Evolutionary conservation across 2,797 vertebrate genomes (phyloP).

Genomic region (Rhadinocentrus ornatus): DNA sequence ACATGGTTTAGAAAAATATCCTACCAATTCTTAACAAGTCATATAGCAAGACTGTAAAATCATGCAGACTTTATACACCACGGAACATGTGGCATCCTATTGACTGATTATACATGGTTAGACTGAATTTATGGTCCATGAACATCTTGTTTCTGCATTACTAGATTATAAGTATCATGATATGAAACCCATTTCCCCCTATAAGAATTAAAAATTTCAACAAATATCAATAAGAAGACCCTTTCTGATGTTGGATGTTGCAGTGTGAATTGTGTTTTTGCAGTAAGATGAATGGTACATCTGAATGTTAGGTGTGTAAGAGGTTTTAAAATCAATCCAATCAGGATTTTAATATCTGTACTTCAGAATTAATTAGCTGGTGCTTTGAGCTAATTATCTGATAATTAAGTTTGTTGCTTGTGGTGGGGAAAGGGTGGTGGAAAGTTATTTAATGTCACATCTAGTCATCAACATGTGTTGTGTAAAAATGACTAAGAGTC

Average conservation of each 20-base stretch:
- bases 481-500: too few species aligned
- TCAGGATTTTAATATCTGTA: neutral
- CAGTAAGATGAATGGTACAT: neutral
- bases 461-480: too few species aligned
- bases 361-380: neutral
- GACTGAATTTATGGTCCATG: neutral
- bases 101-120: neutral
- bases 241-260: neutral
- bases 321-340: too few species aligned
- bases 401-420: neutral
- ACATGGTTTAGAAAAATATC: neutral
- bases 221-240: too few species aligned
- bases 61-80: neutral
- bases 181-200: neutral
- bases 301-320: neutral
- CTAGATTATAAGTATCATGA: neutral
- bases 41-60: constrained; percentile 1
- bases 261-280: neutral
- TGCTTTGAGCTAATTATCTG: neutral
- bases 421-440: neutral
- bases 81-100: neutral
- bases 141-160: neutral
- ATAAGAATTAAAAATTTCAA: neutral
- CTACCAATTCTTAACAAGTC: neutral
- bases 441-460: neutral